These are phyloP conservation scores for Lordiphosa mommai DNA, from an alignment of 1,140 invertebrate genomes.

Conservation along the genomic window DNA sequence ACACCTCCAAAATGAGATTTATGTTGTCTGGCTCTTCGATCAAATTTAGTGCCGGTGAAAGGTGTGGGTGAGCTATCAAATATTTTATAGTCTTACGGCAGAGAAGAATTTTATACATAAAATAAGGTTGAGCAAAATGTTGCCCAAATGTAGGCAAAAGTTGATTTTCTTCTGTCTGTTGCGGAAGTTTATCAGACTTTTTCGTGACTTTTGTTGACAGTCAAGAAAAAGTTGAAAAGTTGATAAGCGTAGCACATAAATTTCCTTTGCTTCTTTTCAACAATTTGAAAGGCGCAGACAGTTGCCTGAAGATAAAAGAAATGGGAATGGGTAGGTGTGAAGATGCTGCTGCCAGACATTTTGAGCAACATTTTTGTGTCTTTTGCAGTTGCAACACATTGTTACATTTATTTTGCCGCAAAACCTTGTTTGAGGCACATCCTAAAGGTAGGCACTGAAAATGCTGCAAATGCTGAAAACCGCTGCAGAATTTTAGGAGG, in stretches of 20 bases:
- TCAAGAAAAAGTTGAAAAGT: conserved; percentile 2
- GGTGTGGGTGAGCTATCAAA: conserved; percentile 53
- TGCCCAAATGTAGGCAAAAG: conserved; percentile 55
- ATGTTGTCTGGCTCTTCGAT: conserved; percentile 59
- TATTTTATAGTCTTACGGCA: conserved; percentile 48
- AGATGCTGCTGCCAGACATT: conserved; percentile 34
- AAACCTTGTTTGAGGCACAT: conserved; percentile 21
- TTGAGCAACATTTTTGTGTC: conserved; percentile 7
- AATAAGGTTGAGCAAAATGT: conserved; percentile 14
- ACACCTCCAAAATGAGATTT: conserved; percentile 37
- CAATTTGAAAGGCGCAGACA: conserved; percentile 11
- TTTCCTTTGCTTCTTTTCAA: conserved; percentile 1
- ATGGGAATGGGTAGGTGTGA: not conserved
- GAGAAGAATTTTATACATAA: too few species aligned
- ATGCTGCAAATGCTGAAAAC: conserved; percentile 33
- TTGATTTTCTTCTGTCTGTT: conserved; percentile 52
- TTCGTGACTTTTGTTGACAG: conserved; percentile 71
- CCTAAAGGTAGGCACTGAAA: conserved; percentile 43
- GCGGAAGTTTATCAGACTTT: conserved; percentile 72
- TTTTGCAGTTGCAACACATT: conserved; percentile 17
- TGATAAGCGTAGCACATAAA: conserved; percentile 11
- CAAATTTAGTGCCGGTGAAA: conserved; percentile 50
- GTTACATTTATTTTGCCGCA: conserved; percentile 20
- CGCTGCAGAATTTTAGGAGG: conserved; percentile 30
- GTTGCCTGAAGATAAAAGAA: not conserved